Conservation (phyloP, 1,140 invertebrate genomes). For the Maniola jurtina region DNA sequence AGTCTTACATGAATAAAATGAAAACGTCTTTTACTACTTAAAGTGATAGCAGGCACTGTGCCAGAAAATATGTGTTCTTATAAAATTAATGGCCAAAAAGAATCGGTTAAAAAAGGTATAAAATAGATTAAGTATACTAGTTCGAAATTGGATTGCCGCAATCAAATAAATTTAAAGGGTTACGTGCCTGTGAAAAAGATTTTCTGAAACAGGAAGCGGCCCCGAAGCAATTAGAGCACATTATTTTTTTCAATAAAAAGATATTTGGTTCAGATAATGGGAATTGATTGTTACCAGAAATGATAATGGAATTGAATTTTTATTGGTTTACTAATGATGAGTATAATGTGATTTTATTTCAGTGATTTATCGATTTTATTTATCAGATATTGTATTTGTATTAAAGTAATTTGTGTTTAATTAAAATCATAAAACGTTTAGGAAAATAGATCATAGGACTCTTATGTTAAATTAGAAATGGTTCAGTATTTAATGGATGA, state of each 20-base stretch:
- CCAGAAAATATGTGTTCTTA: not conserved
- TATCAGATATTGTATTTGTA: too few relatives aligned
- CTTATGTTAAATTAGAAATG: too few relatives aligned
- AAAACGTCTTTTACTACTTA: not conserved
- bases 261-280: not conserved
- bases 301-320: not conserved
- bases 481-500: too few relatives aligned
- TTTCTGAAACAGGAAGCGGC: slow-evolving; percentile 21
- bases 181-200: slow-evolving; percentile 14
- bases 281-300: not conserved
- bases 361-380: too few relatives aligned
- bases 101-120: not conserved
- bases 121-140: slow-evolving; percentile 14
- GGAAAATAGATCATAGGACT: not conserved
- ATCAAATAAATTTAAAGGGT: slow-evolving; percentile 28
- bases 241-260: slow-evolving; percentile 14
- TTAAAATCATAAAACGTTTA: too few relatives aligned
- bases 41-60: not conserved
- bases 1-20: too few relatives aligned
- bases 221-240: slow-evolving; percentile 19
- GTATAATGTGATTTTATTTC: too few relatives aligned
- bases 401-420: too few relatives aligned
- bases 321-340: not conserved
- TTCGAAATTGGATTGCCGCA: slow-evolving; percentile 20
- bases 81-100: slow-evolving; percentile 4